phyloP scores from a whole-genome alignment of 2,113 vertebrate genomes.

The Ictalurus punctatus region DNA sequence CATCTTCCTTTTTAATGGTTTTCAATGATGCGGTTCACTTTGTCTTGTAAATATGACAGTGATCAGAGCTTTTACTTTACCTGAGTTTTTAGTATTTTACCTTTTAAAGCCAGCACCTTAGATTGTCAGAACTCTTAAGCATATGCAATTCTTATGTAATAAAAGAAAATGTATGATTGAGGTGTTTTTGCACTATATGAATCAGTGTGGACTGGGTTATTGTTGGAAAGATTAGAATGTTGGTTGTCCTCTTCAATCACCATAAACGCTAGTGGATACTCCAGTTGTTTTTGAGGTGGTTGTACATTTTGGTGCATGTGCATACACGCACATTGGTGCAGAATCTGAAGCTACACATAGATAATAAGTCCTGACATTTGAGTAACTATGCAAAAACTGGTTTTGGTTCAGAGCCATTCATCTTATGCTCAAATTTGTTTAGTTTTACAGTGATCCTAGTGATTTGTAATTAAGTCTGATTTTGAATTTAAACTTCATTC shows the following conservation, averaged over 20 bases:
- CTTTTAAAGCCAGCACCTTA: constrained; percentile 73
- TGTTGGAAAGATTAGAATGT: constrained; percentile 31
- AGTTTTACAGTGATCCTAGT: neutral
- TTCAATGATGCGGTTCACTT: constrained; percentile 13
- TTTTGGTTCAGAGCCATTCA: constrained; percentile 20
- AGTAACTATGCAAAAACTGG: constrained; percentile 49
- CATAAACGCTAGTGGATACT: constrained; percentile 33
- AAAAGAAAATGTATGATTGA: constrained; percentile 27
- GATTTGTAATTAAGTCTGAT: neutral
- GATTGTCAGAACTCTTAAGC: constrained; percentile 62
- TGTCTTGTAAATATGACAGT: constrained; percentile 17
- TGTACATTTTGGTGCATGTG: neutral
- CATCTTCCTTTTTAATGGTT: constrained; percentile 13
- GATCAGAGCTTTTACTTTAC: constrained; percentile 56
- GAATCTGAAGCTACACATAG: neutral
- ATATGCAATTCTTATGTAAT: constrained; percentile 64
- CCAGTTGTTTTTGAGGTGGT: constrained; percentile 12
- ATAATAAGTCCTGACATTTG: constrained; percentile 17
- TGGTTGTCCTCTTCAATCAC: constrained; percentile 2
- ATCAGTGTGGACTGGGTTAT: constrained; percentile 21
- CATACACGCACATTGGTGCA: neutral
- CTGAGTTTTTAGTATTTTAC: constrained; percentile 58
- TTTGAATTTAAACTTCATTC: neutral
- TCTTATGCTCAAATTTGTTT: neutral
- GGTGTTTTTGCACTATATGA: constrained; percentile 56